Evolutionary conservation across 2,797 vertebrate genomes (phyloP).

Genomic region (Hyperoplus lanceolatus): DNA sequence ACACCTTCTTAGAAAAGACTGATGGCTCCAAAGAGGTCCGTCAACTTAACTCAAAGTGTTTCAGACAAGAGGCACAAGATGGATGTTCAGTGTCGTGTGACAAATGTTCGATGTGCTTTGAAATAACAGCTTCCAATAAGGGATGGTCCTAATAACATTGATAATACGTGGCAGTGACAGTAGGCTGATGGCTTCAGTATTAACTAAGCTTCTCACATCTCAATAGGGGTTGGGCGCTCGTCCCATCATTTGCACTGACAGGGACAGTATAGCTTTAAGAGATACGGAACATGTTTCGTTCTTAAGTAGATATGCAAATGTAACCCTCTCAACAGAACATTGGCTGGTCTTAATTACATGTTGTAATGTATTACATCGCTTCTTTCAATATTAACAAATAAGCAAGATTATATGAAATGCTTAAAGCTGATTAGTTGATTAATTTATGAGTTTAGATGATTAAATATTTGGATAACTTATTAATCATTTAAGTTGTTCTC

Average conservation of each 20-base stretch:
- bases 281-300: not conserved
- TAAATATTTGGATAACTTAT: not conserved
- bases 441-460: not conserved
- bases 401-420: not conserved
- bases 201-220: conserved; percentile 43
- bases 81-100: conserved; percentile 30
- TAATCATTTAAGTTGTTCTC: not conserved
- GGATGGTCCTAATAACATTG: conserved; percentile 57
- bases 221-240: conserved; percentile 5
- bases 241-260: conserved; percentile 15
- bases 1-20: conserved; percentile 61
- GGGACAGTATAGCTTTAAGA: not conserved
- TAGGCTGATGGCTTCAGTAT: conserved; percentile 37
- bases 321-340: not conserved
- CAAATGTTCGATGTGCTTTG: conserved; percentile 22
- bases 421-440: not conserved
- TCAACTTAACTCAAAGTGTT: conserved; percentile 47
- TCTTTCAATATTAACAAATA: conserved; percentile 8
- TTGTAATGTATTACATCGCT: not conserved
- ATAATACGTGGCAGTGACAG: conserved; percentile 54
- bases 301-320: not conserved
- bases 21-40: conserved; percentile 52
- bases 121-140: conserved; percentile 43
- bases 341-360: not conserved
- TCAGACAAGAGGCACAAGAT: conserved; percentile 43